Evolutionary conservation across 2,797 vertebrate species (phyloP), one percentile per base, ranked within the genome.

Genomic region (Chelidonichthys spinosus): DNA sequence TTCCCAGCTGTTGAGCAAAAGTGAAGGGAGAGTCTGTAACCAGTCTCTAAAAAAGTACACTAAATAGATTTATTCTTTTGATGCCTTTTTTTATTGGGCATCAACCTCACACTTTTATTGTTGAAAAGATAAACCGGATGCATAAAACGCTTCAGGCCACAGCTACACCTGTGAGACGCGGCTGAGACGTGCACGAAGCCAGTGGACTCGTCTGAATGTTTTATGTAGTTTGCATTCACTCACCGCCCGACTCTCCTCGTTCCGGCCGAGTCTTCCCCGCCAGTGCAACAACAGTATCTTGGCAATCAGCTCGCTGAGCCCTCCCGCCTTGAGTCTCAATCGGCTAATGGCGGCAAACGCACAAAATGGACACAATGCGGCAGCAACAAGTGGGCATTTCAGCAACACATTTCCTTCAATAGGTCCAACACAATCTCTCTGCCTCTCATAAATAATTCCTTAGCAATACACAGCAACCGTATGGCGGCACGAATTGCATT

Each of bases 281-380:
- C 35, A 6, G 39, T 68, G 50, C 58, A 59, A 62, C 75, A 76
- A 50, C 56, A 78, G 44, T 35, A 61, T 76, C 66, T 76, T 72
- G 71, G 78, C 83, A 79, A 81, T 70, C 74, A 62, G 76, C 70
- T 76, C 4, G 39, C 69, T 77, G 72, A 25, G 68, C 50, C 25
- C 54, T 72, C 18, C 52, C 72, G 7, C 55, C n/a, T 25, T 4
- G 46, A 73, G 75, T 69, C 77, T 83, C 80, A 63, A 44, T 76
- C 5, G 43, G 55, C 64, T 86, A 78, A 84, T 82, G 79, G 83
- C 80, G 81, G 87, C 84, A 85, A 83, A 89, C 58, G 33, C 4
- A 61, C 72, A 76, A 59, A 6, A 60, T 63, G 72, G 63, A 62
- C 63, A 50, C 33, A 69, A 49, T 66, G 65, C 63, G 63, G 63